Evolutionary conservation across 1,140 invertebrate genomes (phyloP).

Genomic region (Eupristina koningsbergeri): DNA sequence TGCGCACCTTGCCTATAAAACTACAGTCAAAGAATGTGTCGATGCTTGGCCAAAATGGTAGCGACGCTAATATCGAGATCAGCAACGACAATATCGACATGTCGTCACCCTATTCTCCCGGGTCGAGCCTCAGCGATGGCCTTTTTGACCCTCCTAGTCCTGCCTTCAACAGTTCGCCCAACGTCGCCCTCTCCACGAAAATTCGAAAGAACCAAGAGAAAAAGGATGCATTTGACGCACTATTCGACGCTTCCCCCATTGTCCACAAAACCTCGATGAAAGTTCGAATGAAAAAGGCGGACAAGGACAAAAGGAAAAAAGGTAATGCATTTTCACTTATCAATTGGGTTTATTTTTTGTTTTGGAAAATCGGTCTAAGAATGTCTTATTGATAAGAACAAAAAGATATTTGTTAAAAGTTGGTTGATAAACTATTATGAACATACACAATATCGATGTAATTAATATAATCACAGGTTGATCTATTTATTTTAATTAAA

Average conservation of each 20-base stretch:
- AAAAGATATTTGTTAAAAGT: no score
- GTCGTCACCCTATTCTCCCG: slow-evolving; percentile 90
- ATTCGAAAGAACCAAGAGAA: slow-evolving; percentile 63
- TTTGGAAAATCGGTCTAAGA: background rate
- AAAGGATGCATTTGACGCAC: slow-evolving; percentile 74
- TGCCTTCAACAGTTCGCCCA: slow-evolving; percentile 67
- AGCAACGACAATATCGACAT: slow-evolving; percentile 74
- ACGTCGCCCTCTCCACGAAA: slow-evolving; percentile 60
- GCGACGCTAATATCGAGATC: slow-evolving; percentile 63
- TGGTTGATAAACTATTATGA: no score
- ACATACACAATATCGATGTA: no score
- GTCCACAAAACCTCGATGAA: slow-evolving; percentile 62
- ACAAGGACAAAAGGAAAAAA: slow-evolving; percentile 72
- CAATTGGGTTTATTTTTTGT: background rate
- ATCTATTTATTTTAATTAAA: no score
- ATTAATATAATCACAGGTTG: no score
- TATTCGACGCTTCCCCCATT: slow-evolving; percentile 73
- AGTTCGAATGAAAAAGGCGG: slow-evolving; percentile 67
- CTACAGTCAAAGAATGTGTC: slow-evolving; percentile 60
- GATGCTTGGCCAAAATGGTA: slow-evolving; percentile 69
- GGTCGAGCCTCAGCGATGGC: slow-evolving; percentile 87
- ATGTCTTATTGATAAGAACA: no score
- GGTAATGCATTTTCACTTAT: background rate
- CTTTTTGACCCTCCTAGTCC: slow-evolving; percentile 85
- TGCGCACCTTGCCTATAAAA: slow-evolving; percentile 55